A percentile compares a stretch with the other conserved stretches of the same genome.
Conservation (phyloP, 2,113 vertebrate genomes). For the Phaethornis superciliosus region DNA sequence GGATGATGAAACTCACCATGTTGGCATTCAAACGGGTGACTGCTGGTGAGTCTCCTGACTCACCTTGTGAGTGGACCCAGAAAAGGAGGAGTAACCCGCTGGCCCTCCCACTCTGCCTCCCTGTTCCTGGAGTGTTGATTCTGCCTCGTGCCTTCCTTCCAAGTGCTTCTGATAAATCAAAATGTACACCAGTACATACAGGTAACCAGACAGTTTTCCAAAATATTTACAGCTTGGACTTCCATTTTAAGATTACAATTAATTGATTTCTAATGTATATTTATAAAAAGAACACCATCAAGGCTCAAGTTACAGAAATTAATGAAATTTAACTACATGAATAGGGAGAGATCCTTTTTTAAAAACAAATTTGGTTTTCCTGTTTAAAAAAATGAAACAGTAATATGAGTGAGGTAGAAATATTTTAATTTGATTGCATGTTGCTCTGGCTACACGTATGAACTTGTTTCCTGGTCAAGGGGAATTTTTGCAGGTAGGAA, state of each 20-base stretch:
- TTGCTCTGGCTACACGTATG: constrained; percentile 28
- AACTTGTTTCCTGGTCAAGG: constrained; percentile 70
- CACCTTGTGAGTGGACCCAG: rapidly evolving
- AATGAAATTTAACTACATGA: background rate
- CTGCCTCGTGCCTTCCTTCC: background rate
- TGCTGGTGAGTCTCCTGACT: background rate
- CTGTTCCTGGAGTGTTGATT: background rate
- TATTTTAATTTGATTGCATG: constrained; percentile 35
- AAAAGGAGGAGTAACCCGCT: background rate
- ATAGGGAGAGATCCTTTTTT: background rate
- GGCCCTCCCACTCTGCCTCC: background rate
- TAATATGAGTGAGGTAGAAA: constrained; percentile 25
- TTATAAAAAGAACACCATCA: background rate
- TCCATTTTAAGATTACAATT: background rate
- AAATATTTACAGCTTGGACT: background rate
- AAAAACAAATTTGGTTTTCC: background rate
- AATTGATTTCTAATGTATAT: background rate
- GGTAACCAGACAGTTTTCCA: background rate
- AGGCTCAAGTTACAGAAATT: constrained; percentile 5
- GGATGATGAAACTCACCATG: background rate
- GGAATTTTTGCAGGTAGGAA: constrained; percentile 52
- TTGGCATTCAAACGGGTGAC: background rate
- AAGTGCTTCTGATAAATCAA: background rate
- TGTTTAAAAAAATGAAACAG: background rate
- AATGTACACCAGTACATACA: background rate